A percentile compares a stretch with the other conserved stretches of the same genome.
These are phyloP conservation scores for Tetrao urogallus DNA, from an alignment of 2,113 vertebrate genomes.

Conservation along the genomic window DNA sequence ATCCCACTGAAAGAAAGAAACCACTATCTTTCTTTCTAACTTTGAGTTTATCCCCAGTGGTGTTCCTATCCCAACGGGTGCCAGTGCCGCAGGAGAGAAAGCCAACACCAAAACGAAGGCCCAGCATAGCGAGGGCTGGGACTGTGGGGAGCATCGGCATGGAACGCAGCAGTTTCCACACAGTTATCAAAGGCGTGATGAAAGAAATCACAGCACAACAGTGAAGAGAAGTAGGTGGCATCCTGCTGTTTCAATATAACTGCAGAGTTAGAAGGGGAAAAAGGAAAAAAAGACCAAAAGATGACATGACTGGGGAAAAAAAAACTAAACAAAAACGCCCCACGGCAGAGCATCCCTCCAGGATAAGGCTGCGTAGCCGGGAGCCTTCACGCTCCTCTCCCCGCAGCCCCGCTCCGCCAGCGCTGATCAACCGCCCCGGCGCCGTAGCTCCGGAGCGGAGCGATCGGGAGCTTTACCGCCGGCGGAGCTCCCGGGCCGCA, in stretches of 20 bases:
- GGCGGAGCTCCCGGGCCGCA: not conserved
- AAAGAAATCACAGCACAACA: not conserved
- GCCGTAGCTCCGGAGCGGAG: too few species aligned
- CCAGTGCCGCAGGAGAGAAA: not conserved
- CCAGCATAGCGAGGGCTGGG: too few species aligned
- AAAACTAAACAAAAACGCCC: not conserved
- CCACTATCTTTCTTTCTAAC: not conserved
- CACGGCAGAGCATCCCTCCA: too few species aligned
- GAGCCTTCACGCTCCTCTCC: too few species aligned
- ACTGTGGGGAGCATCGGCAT: too few species aligned
- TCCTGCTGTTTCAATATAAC: not conserved
- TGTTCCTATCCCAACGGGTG: not conserved
- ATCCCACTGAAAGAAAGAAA: not conserved
- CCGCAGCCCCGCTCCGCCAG: too few species aligned
- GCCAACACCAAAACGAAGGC: not conserved
- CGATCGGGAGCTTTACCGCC: too few species aligned
- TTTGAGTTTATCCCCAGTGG: not conserved
- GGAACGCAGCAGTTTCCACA: not conserved
- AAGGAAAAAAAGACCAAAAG: not conserved
- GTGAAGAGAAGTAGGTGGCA: not conserved
- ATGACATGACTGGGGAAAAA: not conserved
- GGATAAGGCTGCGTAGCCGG: not conserved
- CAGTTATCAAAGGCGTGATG: not conserved
- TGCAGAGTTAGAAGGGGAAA: not conserved
- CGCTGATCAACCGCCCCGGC: too few species aligned